Conservation (phyloP, 2,797 vertebrate species). For the Etheostoma nigrum region DNA sequence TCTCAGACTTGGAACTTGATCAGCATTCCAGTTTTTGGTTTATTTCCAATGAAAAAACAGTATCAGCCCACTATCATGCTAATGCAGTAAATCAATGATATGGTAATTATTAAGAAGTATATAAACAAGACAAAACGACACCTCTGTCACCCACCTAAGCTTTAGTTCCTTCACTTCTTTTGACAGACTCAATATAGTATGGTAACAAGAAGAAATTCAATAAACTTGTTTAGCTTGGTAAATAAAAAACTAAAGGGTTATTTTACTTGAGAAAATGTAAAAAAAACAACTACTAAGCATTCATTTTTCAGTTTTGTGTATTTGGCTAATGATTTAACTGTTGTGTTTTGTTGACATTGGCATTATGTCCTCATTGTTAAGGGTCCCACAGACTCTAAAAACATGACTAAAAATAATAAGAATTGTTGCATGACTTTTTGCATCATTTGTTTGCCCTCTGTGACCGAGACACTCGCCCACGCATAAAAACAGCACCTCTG, state of each 20-base stretch:
- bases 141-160: no score
- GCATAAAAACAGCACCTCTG: no score
- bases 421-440: neutral
- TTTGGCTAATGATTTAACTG: neutral
- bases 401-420: neutral
- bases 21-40: constrained; percentile 8
- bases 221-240: neutral
- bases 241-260: neutral
- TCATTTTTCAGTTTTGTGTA: neutral
- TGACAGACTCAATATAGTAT: neutral
- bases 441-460: neutral
- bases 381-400: neutral
- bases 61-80: neutral
- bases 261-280: neutral
- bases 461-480: no score
- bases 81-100: constrained; percentile 5
- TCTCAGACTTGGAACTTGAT: neutral
- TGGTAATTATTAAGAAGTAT: constrained; percentile 8
- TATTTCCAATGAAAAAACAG: constrained; percentile 13
- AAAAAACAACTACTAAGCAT: no score
- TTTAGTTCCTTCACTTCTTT: neutral
- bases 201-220: neutral
- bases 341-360: neutral
- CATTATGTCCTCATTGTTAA: neutral
- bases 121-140: constrained; percentile 1